Base-by-base conservation (phyloP, 2,888 invertebrate species). In the Ochropleura plecta region DNA sequence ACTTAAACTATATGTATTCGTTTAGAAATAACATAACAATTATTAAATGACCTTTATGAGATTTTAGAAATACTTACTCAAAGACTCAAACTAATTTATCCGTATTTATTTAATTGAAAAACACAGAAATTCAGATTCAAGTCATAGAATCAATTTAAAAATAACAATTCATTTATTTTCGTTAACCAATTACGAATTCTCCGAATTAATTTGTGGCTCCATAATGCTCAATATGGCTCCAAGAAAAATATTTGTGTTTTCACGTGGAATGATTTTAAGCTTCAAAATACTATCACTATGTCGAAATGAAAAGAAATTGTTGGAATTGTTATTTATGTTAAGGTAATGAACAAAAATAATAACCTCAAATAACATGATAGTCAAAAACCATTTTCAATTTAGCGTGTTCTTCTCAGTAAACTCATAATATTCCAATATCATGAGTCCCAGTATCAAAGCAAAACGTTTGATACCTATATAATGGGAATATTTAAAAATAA, bases 181-280 rank as follows among this genome's bases (percentile, higher is more conserved):
- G 30, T 16, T 49, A 49, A 67, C 12, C 30, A 66, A 76, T 75
- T 30, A 51, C 20, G 40, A 67, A 18, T n/a, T 49, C 6, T 16
- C 0, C 4, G 48, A 57, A 18, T 1, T 8, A 40, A 67, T 67
- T 48, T 44, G 1, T 18, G 1, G 16, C 8, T 14, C n/a, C n/a
- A n/a, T n/a, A n/a, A n/a, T n/a, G n/a, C n/a, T n/a, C n/a, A n/a
- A n/a, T n/a, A n/a, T n/a, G n/a, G n/a, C n/a, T n/a, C n/a, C n/a
- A n/a, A n/a, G 46, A 0, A 20, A n/a, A 66, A n/a, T 14, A 20
- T 7, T 0, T 10, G 3, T 0, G 9, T 48, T 48, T 75, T 30
- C 9, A 40, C 1, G 10, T 40, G 3, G 18, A 42, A 42, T 42
- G 8, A 44, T 10, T 6, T n/a, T 20, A 12, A 55, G 20, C 12